Evolutionary conservation across 2,113 vertebrate genomes (phyloP).

Genomic region (Pavo muticus): DNA sequence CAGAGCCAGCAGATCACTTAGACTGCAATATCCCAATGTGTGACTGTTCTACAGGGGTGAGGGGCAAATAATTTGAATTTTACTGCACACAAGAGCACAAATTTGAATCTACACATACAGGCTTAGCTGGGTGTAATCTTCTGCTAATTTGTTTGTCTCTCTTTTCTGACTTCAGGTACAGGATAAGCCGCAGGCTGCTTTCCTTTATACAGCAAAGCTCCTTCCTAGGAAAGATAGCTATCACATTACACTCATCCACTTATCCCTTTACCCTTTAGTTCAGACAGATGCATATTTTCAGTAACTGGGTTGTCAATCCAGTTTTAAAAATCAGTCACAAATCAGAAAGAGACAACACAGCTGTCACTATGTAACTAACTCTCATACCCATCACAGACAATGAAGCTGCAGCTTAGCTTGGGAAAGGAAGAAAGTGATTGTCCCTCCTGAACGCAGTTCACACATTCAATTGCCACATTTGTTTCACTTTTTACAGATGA

Average conservation of each 20-base stretch:
- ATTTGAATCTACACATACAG: background rate
- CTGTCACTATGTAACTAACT: background rate
- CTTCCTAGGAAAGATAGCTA: background rate
- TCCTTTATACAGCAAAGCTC: background rate
- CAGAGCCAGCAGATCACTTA: background rate
- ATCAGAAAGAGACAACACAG: background rate
- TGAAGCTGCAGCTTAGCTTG: background rate
- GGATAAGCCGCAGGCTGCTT: background rate
- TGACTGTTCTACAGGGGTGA: fast-evolving
- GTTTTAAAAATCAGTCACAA: background rate
- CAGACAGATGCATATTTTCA: background rate
- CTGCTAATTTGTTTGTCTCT: background rate
- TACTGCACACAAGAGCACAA: background rate
- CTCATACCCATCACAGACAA: background rate
- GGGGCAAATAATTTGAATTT: background rate
- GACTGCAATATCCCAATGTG: background rate
- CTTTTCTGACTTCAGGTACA: background rate
- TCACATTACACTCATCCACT: background rate
- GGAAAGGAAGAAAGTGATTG: background rate
- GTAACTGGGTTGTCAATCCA: background rate
- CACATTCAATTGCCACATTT: background rate
- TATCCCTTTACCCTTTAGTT: background rate
- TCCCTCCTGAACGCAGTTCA: background rate
- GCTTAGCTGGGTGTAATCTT: background rate
- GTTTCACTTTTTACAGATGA: background rate